Evolutionary conservation across 2,888 invertebrate genomes (phyloP).

Genomic region (Drosophila prolongata): DNA sequence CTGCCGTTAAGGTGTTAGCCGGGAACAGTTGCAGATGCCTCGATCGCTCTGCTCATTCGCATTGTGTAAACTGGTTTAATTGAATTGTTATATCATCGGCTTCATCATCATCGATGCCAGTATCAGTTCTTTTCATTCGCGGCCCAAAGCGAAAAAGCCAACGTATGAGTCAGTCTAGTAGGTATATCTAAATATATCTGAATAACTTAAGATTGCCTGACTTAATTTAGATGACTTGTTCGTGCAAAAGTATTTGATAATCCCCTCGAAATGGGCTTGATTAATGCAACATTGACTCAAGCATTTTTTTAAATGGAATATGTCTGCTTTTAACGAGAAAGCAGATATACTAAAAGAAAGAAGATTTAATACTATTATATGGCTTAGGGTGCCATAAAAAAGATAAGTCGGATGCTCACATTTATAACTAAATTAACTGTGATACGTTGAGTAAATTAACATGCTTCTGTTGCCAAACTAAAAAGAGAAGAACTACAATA

Average conservation of each 20-base stretch:
- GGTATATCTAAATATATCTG: constrained; percentile 19
- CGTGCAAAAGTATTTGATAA: constrained; percentile 16
- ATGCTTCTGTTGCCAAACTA: too few relatives aligned
- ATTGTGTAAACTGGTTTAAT: constrained; percentile 68
- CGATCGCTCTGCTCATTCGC: constrained; percentile 17
- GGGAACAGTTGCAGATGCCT: constrained; percentile 58
- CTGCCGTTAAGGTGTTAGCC: constrained; percentile 64
- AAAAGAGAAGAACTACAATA: too few relatives aligned
- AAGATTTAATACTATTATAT: too few relatives aligned
- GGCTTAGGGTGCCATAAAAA: too few relatives aligned
- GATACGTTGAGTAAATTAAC: too few relatives aligned
- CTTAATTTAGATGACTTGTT: constrained; percentile 17
- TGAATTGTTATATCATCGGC: constrained; percentile 68
- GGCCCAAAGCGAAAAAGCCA: neutral
- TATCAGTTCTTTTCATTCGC: constrained; percentile 19
- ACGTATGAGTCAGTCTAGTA: constrained; percentile 19
- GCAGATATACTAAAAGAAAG: neutral
- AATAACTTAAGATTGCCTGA: constrained; percentile 15
- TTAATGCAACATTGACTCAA: neutral
- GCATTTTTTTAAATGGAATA: neutral
- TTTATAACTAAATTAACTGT: too few relatives aligned
- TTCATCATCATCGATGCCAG: constrained; percentile 27
- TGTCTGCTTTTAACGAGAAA: neutral
- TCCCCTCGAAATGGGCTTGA: neutral
- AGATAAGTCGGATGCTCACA: too few relatives aligned